phyloP scores from a whole-genome alignment of 1,140 invertebrate species.

The Apis dorsata region DNA sequence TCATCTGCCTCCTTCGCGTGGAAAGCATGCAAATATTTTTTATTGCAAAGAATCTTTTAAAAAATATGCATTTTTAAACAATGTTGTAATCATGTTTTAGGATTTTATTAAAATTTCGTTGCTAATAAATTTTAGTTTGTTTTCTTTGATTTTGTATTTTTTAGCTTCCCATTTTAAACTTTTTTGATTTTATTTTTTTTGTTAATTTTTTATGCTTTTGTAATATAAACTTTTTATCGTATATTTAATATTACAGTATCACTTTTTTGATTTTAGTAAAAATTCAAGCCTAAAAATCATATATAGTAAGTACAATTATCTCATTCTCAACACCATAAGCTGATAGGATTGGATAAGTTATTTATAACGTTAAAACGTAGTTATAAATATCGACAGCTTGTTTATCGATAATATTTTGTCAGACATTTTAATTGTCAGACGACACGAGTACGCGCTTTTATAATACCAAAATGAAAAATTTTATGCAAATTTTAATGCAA shows the following conservation, averaged over 20 bases:
- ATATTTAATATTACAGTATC: neutral
- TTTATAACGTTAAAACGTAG: slow-evolving; percentile 7
- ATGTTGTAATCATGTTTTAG: neutral
- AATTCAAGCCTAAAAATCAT: neutral
- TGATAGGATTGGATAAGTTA: slow-evolving; percentile 22
- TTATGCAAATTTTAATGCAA: neutral
- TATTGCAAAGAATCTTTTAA: neutral
- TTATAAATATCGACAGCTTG: slow-evolving; percentile 33
- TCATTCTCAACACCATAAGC: neutral
- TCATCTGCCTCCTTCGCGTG: neutral
- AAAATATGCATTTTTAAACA: neutral
- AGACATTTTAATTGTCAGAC: slow-evolving; percentile 6
- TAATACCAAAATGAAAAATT: neutral
- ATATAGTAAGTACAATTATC: no score
- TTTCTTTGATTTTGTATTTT: neutral
- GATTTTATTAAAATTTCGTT: slow-evolving; percentile 30
- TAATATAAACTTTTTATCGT: no score
- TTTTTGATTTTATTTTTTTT: neutral
- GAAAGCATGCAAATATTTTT: neutral
- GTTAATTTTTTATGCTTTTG: neutral
- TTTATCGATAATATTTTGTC: neutral
- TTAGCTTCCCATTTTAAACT: neutral
- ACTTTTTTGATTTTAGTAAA: neutral
- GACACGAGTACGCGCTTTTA: slow-evolving; percentile 18
- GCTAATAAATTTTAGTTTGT: neutral